phyloP scores from a whole-genome alignment of 1,140 invertebrate species.

The Drosophila chauvacae region DNA sequence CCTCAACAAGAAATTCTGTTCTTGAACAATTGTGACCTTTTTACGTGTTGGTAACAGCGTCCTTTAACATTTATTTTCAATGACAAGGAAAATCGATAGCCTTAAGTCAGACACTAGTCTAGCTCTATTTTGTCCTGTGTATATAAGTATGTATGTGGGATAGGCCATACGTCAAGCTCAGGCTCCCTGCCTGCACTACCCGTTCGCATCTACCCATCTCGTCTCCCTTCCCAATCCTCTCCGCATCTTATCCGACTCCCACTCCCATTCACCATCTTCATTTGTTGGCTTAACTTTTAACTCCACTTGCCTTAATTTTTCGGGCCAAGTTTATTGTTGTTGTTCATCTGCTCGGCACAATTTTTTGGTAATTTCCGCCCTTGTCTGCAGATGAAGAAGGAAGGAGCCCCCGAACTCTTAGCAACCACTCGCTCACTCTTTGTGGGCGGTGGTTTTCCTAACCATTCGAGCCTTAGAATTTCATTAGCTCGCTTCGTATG shows the following conservation, averaged over 20 bases:
- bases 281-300: conserved; percentile 81
- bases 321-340: conserved; percentile 66
- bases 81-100: too few relatives aligned
- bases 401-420: conserved; percentile 23
- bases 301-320: conserved; percentile 80
- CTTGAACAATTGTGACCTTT: too few relatives aligned
- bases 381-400: conserved; percentile 30
- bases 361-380: conserved; percentile 74
- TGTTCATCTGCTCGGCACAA: conserved; percentile 65
- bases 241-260: conserved; percentile 15
- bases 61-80: background rate
- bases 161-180: conserved; percentile 65
- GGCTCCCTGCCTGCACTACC: conserved; percentile 26
- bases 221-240: background rate
- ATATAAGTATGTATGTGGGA: conserved; percentile 36
- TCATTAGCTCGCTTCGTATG: conserved; percentile 68
- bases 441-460: conserved; percentile 16
- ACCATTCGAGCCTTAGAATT: conserved; percentile 57
- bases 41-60: background rate
- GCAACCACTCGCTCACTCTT: background rate
- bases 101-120: background rate
- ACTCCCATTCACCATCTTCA: conserved; percentile 63
- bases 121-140: background rate
- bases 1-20: too few relatives aligned
- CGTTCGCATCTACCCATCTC: background rate